These are phyloP conservation scores for Streptopelia turtur DNA, from an alignment of 2,797 vertebrate genomes.

Conservation along the genomic window DNA sequence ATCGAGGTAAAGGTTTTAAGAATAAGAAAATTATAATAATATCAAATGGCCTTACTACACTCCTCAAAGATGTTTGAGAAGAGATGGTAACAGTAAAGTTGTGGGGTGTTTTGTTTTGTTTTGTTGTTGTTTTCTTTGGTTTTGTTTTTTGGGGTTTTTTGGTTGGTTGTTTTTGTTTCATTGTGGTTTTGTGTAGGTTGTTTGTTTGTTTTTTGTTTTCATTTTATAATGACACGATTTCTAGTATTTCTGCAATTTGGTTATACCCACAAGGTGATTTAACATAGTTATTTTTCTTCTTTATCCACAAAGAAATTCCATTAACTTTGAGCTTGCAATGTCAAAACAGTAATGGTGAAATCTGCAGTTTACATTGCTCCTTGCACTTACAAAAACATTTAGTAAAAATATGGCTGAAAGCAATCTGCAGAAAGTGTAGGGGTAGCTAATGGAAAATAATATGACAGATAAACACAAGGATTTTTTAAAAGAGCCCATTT, in stretches of 20 bases:
- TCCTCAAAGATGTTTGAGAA: not conserved
- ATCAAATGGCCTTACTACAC: not conserved
- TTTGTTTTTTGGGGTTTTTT: too few relatives aligned
- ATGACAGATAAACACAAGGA: slow-evolving; percentile 27
- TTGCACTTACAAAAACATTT: slow-evolving; percentile 54
- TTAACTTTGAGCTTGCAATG: slow-evolving; percentile 20
- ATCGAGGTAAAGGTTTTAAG: not conserved
- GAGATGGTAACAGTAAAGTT: not conserved
- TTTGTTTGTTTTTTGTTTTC: too few relatives aligned
- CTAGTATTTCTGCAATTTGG: not conserved
- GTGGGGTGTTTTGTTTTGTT: too few relatives aligned
- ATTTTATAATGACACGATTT: not conserved
- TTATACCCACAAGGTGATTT: not conserved
- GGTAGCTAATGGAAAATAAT: slow-evolving; percentile 57
- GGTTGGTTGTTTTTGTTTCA: too few relatives aligned
- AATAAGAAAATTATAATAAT: not conserved
- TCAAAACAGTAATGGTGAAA: slow-evolving; percentile 31
- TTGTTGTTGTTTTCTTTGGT: too few relatives aligned
- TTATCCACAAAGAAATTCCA: slow-evolving; percentile 29
- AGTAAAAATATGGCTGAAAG: slow-evolving; percentile 50
- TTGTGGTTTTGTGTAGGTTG: too few relatives aligned
- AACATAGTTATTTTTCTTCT: slow-evolving; percentile 17
- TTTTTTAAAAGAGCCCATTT: slow-evolving; percentile 31
- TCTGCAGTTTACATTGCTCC: not conserved
- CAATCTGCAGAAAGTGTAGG: slow-evolving; percentile 25